Percentiles rank a stretch among this genome's conserved stretches.
phyloP scores from a whole-genome alignment of 2,888 invertebrate species.

The Flexamia atlantica region DNA sequence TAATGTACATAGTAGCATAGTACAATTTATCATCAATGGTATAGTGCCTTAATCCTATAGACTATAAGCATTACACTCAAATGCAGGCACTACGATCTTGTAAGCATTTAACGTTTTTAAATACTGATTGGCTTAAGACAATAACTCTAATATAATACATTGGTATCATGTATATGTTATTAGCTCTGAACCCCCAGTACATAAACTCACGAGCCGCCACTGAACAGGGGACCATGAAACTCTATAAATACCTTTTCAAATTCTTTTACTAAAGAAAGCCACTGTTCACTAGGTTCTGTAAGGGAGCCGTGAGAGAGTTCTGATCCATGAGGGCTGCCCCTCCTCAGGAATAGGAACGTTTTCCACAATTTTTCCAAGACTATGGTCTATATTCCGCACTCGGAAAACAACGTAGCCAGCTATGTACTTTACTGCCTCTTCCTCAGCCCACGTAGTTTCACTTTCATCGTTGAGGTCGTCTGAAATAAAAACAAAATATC shows the following conservation, averaged over 20 bases:
- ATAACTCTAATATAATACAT: no score
- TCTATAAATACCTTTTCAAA: conserved; percentile 18
- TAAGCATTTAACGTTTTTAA: no score
- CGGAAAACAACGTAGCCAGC: conserved; percentile 9
- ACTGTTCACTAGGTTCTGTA: background rate
- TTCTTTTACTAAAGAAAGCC: background rate
- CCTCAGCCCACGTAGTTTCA: background rate
- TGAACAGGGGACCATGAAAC: conserved; percentile 1
- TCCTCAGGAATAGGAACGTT: no score
- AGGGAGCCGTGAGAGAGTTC: background rate
- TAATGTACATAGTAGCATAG: no score
- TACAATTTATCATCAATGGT: no score
- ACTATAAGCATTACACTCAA: no score
- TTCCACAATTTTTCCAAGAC: background rate
- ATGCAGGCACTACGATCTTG: no score
- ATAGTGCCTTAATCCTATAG: no score
- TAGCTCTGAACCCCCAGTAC: no score
- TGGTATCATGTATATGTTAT: no score
- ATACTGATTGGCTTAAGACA: no score
- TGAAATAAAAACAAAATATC: background rate
- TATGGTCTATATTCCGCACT: background rate
- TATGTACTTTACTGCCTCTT: conserved; percentile 2
- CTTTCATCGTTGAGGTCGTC: background rate
- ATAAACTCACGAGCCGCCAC: no score
- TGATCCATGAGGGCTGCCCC: background rate